A percentile compares a stretch with the other conserved stretches of the same genome.
Evolutionary conservation across 2,113 vertebrate genomes (phyloP).

Genomic region (Callipepla squamata): DNA sequence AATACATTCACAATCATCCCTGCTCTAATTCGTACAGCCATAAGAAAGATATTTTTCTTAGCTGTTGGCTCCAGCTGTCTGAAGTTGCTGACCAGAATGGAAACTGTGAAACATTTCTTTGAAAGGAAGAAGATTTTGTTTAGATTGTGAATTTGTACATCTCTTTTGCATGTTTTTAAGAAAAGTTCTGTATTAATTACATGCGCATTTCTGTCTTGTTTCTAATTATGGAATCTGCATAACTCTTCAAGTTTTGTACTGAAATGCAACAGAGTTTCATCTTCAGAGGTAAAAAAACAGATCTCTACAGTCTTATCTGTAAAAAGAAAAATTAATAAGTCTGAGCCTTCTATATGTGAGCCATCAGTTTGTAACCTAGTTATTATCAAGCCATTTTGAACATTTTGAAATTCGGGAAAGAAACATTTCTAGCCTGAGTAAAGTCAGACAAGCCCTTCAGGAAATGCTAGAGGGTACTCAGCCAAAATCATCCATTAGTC

Average conservation of each 20-base stretch:
- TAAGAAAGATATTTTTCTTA: slow-evolving; percentile 25
- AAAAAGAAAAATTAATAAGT: not conserved
- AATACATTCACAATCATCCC: slow-evolving; percentile 8
- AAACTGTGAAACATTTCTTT: not conserved
- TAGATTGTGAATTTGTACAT: not conserved
- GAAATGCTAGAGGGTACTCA: slow-evolving; percentile 55
- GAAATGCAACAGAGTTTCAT: not conserved
- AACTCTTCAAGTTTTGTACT: not conserved
- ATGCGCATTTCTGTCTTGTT: not conserved
- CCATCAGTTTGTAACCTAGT: not conserved
- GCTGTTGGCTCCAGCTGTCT: slow-evolving; percentile 28
- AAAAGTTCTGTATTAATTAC: slow-evolving; percentile 11
- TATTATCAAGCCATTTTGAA: not conserved
- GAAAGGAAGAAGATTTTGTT: slow-evolving; percentile 22
- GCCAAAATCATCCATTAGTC: slow-evolving; percentile 50
- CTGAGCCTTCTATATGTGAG: not conserved
- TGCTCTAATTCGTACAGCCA: slow-evolving; percentile 44
- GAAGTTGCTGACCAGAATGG: not conserved
- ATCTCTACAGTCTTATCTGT: not conserved
- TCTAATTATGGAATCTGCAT: not conserved
- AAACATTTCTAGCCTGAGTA: slow-evolving; percentile 10
- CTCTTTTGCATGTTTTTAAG: not conserved
- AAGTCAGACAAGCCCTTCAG: slow-evolving; percentile 39
- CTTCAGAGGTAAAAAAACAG: not conserved
- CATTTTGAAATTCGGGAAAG: slow-evolving; percentile 8